phyloP scores from a whole-genome alignment of 2,113 vertebrate genomes.

The Sarotherodon lohbergeri region DNA sequence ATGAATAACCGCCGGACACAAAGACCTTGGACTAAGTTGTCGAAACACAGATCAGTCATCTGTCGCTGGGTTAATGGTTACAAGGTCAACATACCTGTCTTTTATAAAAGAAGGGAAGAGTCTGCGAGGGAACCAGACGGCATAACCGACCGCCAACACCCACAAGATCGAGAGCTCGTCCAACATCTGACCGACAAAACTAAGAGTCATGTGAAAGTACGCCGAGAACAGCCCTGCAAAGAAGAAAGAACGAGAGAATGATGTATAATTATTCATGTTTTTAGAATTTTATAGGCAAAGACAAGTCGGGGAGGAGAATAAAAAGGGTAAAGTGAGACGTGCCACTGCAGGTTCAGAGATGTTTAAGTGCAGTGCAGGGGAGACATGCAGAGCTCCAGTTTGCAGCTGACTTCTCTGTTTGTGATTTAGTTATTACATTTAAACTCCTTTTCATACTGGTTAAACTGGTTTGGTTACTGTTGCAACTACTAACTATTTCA shows the following conservation, averaged over 20 bases:
- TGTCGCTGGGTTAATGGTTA: background rate
- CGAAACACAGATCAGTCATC: background rate
- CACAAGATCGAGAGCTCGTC: conserved; percentile 94
- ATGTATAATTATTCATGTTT: background rate
- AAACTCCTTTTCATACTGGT: background rate
- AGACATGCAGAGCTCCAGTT: background rate
- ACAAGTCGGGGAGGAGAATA: too few species aligned
- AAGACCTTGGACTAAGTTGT: background rate
- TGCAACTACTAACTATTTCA: background rate
- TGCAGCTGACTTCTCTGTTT: background rate
- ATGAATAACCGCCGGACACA: background rate
- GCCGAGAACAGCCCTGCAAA: conserved; percentile 82
- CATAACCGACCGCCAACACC: conserved; percentile 79
- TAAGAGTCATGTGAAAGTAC: conserved; percentile 96
- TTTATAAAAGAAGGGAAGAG: conserved; percentile 81
- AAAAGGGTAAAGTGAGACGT: background rate
- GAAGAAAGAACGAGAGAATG: background rate
- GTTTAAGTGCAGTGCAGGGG: background rate
- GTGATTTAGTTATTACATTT: background rate
- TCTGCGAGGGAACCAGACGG: conserved; percentile 82
- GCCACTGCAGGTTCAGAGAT: background rate
- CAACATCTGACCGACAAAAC: conserved; percentile 89
- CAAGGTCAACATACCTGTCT: conserved; percentile 73
- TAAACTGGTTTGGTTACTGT: fast-evolving
- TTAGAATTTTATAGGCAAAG: background rate